phyloP scores from a whole-genome alignment of 2,797 vertebrate species.

The Carcharodon carcharias region DNA sequence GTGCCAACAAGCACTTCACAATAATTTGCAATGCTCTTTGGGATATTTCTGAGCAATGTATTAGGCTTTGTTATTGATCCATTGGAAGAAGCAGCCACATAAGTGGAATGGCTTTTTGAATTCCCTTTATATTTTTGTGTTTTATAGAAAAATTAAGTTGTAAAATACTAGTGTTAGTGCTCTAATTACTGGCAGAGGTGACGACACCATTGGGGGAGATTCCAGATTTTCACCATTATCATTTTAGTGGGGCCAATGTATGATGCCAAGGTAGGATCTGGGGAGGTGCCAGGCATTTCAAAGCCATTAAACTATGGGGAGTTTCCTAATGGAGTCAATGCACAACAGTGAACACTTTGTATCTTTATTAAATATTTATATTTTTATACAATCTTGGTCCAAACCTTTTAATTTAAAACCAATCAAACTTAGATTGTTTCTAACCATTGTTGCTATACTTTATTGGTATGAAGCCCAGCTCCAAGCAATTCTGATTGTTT shows the following conservation, averaged over 20 bases:
- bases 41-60: background rate
- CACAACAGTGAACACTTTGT: slow-evolving; percentile 24
- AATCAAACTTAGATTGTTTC: slow-evolving; percentile 12
- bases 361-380: slow-evolving; percentile 12
- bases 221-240: background rate
- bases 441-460: background rate
- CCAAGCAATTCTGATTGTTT: background rate
- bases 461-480: background rate
- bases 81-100: background rate
- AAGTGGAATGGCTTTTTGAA: too few species aligned
- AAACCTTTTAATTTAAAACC: slow-evolving; percentile 31
- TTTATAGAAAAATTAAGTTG: background rate
- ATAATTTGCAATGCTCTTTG: background rate
- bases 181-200: background rate
- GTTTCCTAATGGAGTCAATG: slow-evolving; percentile 21
- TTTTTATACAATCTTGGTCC: slow-evolving; percentile 16
- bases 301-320: background rate
- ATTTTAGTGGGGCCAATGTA: background rate
- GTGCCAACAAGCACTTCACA: background rate
- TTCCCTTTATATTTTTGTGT: background rate
- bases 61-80: background rate
- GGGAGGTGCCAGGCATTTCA: background rate
- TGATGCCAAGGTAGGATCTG: background rate
- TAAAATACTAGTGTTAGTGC: background rate
- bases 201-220: too few species aligned